Evolutionary conservation across 1,140 invertebrate genomes (phyloP).

Genomic region (Aphelinus certus): DNA sequence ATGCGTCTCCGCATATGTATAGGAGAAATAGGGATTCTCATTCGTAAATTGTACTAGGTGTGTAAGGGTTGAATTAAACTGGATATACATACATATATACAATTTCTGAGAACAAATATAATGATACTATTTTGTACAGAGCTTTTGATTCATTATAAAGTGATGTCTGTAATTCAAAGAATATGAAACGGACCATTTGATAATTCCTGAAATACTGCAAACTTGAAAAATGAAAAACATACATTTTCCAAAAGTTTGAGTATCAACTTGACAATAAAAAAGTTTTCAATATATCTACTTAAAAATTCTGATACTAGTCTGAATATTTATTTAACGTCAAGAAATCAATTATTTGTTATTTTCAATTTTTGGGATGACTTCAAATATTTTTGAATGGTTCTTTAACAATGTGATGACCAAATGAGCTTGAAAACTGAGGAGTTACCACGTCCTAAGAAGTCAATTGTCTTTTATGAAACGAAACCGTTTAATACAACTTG

Average conservation of each 20-base stretch:
- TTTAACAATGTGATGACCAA: neutral
- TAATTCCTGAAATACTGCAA: too few species aligned
- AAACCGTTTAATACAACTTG: too few species aligned
- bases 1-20: neutral
- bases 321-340: too few species aligned
- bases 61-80: neutral
- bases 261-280: conserved; percentile 5
- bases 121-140: conserved; percentile 14
- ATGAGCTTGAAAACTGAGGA: neutral
- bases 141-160: neutral
- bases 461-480: neutral
- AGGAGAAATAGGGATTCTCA: neutral
- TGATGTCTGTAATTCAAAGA: too few species aligned
- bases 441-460: conserved; percentile 14
- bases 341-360: too few species aligned
- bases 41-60: neutral
- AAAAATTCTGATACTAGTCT: too few species aligned
- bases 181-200: too few species aligned
- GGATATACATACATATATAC: neutral
- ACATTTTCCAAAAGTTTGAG: too few species aligned
- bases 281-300: too few species aligned
- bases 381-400: too few species aligned
- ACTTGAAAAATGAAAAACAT: too few species aligned
- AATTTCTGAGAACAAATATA: neutral
- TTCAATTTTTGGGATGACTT: too few species aligned